phyloP scores from a whole-genome alignment of 2,888 invertebrate genomes.

The Papilio demoleus region DNA sequence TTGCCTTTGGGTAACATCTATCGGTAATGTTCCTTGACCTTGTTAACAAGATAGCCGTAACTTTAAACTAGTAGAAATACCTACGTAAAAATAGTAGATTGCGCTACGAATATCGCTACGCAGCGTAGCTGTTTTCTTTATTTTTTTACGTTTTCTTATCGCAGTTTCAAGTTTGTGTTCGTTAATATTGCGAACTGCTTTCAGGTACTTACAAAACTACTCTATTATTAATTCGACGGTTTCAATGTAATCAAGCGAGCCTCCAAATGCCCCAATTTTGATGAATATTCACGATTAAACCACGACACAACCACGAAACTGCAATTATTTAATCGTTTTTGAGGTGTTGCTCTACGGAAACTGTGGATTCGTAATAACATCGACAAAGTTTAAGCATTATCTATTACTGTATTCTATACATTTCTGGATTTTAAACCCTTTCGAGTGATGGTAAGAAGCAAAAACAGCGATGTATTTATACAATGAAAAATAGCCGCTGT shows the following conservation, averaged over 20 bases:
- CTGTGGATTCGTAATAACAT: slow-evolving; percentile 53
- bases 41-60: background rate
- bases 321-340: slow-evolving; percentile 78
- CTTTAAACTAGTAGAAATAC: background rate
- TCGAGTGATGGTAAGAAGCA: slow-evolving; percentile 28
- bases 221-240: slow-evolving; percentile 68
- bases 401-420: slow-evolving; percentile 1
- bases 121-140: background rate
- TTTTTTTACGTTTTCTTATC: background rate
- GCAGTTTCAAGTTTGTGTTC: background rate
- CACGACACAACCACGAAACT: slow-evolving; percentile 67
- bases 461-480: slow-evolving; percentile 52
- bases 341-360: slow-evolving; percentile 73
- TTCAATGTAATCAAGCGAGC: slow-evolving; percentile 71
- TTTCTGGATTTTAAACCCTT: background rate
- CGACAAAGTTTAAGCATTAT: background rate
- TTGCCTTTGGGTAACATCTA: background rate
- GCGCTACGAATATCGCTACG: slow-evolving; percentile 14
- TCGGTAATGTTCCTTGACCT: slow-evolving; percentile 12
- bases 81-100: background rate
- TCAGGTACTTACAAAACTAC: slow-evolving; percentile 48
- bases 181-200: background rate
- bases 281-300: slow-evolving; percentile 70
- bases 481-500: slow-evolving; percentile 46
- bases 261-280: slow-evolving; percentile 70